phyloP scores from a whole-genome alignment of 2,888 invertebrate species.

The Caenorhabditis sp. region DNA sequence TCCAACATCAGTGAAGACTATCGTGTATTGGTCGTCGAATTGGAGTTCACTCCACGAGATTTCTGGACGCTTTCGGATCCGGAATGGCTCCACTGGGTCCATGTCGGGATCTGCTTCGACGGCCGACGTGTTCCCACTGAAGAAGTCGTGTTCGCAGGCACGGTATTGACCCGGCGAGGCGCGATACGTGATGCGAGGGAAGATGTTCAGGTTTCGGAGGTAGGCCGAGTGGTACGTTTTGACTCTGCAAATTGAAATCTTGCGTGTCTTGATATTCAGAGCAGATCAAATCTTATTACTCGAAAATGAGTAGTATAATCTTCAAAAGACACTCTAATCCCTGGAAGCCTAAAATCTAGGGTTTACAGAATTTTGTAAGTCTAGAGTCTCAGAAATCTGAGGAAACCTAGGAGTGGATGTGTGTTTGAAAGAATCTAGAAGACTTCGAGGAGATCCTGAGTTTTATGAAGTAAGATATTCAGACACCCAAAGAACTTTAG shows the following conservation, averaged over 20 bases:
- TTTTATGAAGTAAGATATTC: too few species aligned
- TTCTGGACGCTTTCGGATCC: conserved; percentile 75
- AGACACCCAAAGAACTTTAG: too few species aligned
- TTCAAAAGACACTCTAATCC: too few species aligned
- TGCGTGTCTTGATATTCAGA: too few species aligned
- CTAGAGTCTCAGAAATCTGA: too few species aligned
- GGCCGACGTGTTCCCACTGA: conserved; percentile 53
- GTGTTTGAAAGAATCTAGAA: too few species aligned
- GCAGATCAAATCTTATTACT: too few species aligned
- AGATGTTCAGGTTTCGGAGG: conserved; percentile 77
- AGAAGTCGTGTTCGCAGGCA: conserved; percentile 82
- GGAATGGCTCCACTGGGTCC: conserved; percentile 78
- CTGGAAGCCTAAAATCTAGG: too few species aligned
- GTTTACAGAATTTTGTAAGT: too few species aligned
- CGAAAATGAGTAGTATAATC: too few species aligned
- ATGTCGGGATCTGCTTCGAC: conserved; percentile 79
- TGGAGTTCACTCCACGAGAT: conserved; percentile 71
- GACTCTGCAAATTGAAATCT: conserved; percentile 63
- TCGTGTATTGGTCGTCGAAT: conserved; percentile 68
- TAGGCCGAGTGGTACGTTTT: conserved; percentile 81
- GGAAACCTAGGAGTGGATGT: too few species aligned
- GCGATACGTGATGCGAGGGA: conserved; percentile 78
- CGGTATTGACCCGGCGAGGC: conserved; percentile 79
- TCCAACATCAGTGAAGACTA: conserved; percentile 80
- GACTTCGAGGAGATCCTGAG: too few species aligned